Conservation (phyloP, 2,888 invertebrate genomes). For the Melieria crassipennis region DNA sequence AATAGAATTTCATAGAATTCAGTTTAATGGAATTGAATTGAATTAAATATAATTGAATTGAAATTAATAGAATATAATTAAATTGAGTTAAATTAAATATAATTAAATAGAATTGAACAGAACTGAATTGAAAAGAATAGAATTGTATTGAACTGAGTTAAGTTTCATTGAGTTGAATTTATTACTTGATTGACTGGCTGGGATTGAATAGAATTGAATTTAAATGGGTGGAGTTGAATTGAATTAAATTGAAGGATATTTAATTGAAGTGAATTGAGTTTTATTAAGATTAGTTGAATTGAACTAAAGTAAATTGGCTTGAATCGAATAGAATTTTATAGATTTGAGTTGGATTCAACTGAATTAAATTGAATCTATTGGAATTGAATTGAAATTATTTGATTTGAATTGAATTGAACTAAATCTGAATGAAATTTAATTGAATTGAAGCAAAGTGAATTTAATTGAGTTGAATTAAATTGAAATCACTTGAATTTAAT, state of each 20-base stretch:
- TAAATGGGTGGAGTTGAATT: not conserved
- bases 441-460: too few species aligned
- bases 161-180: not conserved
- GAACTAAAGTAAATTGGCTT: not conserved
- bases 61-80: constrained; percentile 4
- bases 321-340: not conserved
- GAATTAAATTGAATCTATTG: too few species aligned
- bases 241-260: not conserved
- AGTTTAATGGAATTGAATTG: not conserved
- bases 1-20: constrained; percentile 3
- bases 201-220: not conserved
- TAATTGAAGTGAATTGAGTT: not conserved
- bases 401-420: too few species aligned
- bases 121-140: not conserved
- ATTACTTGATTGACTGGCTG: too few species aligned
- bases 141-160: constrained; percentile 2
- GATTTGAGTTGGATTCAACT: too few species aligned
- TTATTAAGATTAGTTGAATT: not conserved
- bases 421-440: too few species aligned
- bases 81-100: not conserved
- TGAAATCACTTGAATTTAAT: too few species aligned
- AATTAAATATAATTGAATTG: not conserved
- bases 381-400: too few species aligned
- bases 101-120: not conserved
- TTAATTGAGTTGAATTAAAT: too few species aligned